Evolutionary conservation across 2,888 invertebrate genomes (phyloP).

Genomic region (Dicranocentrus wangi): DNA sequence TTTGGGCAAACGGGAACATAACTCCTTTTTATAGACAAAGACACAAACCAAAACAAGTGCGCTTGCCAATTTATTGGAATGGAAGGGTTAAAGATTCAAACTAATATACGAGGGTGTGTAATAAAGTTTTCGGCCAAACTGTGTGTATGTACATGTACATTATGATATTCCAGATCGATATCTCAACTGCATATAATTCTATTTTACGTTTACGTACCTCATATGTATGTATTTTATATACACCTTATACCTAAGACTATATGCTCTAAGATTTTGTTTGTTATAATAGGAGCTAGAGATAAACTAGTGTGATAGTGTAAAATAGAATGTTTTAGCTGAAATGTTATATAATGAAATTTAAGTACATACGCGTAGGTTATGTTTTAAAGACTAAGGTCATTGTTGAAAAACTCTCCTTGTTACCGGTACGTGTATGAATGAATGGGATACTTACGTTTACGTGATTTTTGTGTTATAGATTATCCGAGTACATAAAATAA

Average conservation of each 20-base stretch:
- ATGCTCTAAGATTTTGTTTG: conserved; percentile 37
- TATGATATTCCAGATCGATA: conserved; percentile 37
- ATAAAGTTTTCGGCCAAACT: conserved; percentile 57
- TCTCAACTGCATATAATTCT: conserved; percentile 34
- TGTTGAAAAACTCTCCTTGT: conserved; percentile 18
- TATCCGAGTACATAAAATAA: background rate
- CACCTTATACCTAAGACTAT: too few species aligned
- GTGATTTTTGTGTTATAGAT: background rate
- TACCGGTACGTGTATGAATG: conserved; percentile 7
- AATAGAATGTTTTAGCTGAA: conserved; percentile 33
- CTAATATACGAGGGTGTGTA: conserved; percentile 16
- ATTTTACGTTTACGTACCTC: conserved; percentile 31
- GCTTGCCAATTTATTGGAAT: conserved; percentile 48
- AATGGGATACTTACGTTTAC: background rate
- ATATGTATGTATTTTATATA: conserved; percentile 15
- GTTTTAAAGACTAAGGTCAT: conserved; percentile 30
- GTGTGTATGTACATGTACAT: conserved; percentile 28
- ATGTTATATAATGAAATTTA: conserved; percentile 46
- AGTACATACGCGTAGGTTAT: conserved; percentile 32
- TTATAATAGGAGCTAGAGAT: conserved; percentile 29
- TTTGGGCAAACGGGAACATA: conserved; percentile 40
- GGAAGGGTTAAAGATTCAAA: conserved; percentile 36
- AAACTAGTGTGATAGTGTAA: too few species aligned
- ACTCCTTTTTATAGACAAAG: conserved; percentile 33
- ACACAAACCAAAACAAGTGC: conserved; percentile 46